Percentiles rank a stretch among this genome's conserved stretches.
These are phyloP conservation scores for Plutella xylostella DNA, from an alignment of 2,888 invertebrate species.

Conservation along the genomic window DNA sequence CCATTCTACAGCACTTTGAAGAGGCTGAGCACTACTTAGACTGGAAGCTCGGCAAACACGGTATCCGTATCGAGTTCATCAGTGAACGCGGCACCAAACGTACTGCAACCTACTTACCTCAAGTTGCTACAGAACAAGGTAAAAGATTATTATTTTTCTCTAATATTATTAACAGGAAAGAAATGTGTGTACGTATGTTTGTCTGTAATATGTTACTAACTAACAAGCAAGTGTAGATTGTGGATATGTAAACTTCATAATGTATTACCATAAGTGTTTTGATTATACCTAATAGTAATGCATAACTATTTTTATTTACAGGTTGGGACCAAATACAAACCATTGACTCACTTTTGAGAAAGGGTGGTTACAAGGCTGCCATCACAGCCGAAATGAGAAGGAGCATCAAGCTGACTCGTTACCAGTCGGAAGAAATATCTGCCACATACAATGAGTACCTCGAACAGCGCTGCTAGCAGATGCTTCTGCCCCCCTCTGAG, in stretches of 20 bases:
- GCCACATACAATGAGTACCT: slow-evolving; percentile 89
- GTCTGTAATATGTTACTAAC: too few species aligned
- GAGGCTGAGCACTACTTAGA: slow-evolving; percentile 95
- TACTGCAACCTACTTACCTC: slow-evolving; percentile 98
- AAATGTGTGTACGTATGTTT: too few species aligned
- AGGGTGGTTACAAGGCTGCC: slow-evolving; percentile 94
- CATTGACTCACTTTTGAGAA: slow-evolving; percentile 95
- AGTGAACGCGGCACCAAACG: slow-evolving; percentile 94
- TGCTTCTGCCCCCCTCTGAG: too few species aligned
- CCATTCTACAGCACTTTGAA: slow-evolving; percentile 96
- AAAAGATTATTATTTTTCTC: too few species aligned
- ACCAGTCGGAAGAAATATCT: slow-evolving; percentile 95
- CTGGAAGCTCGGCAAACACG: slow-evolving; percentile 97
- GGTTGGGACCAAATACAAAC: slow-evolving; percentile 99
- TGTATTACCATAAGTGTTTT: too few species aligned
- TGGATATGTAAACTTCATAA: too few species aligned
- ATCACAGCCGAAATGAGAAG: slow-evolving; percentile 91
- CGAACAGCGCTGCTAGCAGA: slow-evolving; percentile 80
- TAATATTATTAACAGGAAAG: too few species aligned
- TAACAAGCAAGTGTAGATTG: too few species aligned
- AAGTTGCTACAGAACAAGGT: slow-evolving; percentile 99
- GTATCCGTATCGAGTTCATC: slow-evolving; percentile 97
- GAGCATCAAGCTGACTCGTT: slow-evolving; percentile 93
- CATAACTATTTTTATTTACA: slow-evolving; percentile 61
- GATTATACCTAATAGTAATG: too few species aligned